Conservation (phyloP, 2,113 vertebrate species). For the Trochalopteron elliotii region DNA sequence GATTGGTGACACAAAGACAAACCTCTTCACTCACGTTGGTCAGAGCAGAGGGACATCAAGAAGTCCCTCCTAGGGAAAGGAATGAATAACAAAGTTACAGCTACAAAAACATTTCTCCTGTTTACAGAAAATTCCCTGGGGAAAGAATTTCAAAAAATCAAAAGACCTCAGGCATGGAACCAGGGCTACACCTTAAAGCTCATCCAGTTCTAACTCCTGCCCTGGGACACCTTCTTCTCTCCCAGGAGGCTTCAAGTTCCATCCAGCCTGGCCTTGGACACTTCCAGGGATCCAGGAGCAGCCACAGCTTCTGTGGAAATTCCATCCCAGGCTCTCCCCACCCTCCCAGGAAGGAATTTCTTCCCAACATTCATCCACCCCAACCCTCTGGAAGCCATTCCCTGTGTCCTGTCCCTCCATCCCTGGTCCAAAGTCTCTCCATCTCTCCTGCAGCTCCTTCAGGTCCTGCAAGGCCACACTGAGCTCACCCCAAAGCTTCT, state of each 20-base stretch:
- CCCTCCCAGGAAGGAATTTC: neutral
- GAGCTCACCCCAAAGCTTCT: neutral
- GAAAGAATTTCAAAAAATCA: too few relatives aligned
- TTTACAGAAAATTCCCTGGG: too few relatives aligned
- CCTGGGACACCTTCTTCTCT: fast-evolving
- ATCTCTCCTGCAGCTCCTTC: neutral
- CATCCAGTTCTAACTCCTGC: neutral
- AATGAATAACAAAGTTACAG: too few relatives aligned
- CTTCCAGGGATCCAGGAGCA: neutral
- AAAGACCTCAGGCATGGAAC: too few relatives aligned
- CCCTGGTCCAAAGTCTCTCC: neutral
- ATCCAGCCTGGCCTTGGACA: neutral
- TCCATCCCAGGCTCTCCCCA: neutral
- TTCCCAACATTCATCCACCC: fast-evolving
- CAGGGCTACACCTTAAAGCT: neutral
- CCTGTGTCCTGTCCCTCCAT: neutral
- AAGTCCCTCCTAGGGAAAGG: too few relatives aligned
- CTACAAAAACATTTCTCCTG: too few relatives aligned
- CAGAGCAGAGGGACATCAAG: too few relatives aligned
- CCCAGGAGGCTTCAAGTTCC: neutral
- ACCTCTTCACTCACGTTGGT: too few relatives aligned
- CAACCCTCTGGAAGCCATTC: neutral
- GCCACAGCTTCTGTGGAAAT: neutral
- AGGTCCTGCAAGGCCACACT: neutral
- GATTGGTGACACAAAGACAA: too few relatives aligned